Base-by-base conservation (phyloP, 2,888 invertebrate genomes). In the Oligia strigilis region DNA sequence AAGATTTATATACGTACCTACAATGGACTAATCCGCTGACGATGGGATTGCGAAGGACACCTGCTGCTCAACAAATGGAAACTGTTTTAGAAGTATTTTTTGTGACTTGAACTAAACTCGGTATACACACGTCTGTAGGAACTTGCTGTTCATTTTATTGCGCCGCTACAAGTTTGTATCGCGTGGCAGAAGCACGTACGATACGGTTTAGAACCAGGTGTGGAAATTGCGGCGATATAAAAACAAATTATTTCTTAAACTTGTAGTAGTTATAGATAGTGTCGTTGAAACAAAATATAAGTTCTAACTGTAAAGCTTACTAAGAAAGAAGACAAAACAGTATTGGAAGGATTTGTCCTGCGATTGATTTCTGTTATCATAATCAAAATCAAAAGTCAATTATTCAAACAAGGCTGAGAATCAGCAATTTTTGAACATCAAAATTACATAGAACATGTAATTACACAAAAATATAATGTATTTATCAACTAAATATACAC, bases 1-100 rank as follows among this genome's bases (percentile, higher is more conserved):
- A 91, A 95, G 95, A 95, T 95, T 95, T 96, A 95, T 96, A 92
- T 92, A 89, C 93, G 92, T 93, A 29, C 29, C 1, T 29, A 95
- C 94, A 95, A 94, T 94, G 91, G 91, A 94, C 93, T 94, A 94
- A 95, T 95, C 93, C 94, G 94, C 94, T 94, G 95, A 95, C 95
- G 94, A 95, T 94, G 94, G 94, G 93, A 94, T 94, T 93, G 94
- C 92, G 89, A 93, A 92, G 93, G 94, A 94, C 95, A 96, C 95
- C 96, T 96, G 95, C 95, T 94, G 92, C 93, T 94, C 93, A 89
- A 90, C 90, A 93, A 95, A 95, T 95, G 92, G 94, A 93, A 92
- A 92, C 92, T 91, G 92, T 93, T 93, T 92, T 91, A 87, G 87
- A 87, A 87, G 86, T 85, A 83, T 87, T 86, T 89, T 90, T 88